These are phyloP conservation scores for Drosophila pectinifera DNA, from an alignment of 1,140 invertebrate genomes.

Conservation along the genomic window DNA sequence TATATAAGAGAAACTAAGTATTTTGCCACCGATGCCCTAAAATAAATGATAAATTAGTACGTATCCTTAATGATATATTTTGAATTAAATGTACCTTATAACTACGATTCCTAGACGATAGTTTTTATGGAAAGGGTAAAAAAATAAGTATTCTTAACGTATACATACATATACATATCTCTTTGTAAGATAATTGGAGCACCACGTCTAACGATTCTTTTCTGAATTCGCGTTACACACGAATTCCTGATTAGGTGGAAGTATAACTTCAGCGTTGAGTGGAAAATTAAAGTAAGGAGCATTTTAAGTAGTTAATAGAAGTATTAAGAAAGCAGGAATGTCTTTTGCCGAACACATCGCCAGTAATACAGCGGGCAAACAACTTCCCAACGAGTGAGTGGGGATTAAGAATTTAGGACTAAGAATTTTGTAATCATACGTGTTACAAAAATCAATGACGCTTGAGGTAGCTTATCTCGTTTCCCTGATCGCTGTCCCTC, in stretches of 20 bases:
- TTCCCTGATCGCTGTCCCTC: not conserved
- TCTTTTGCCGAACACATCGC: constrained; percentile 18
- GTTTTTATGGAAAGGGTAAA: constrained; percentile 19
- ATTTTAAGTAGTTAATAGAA: not conserved
- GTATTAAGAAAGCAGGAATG: constrained; percentile 34
- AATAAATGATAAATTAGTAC: not conserved
- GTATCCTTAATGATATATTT: not conserved
- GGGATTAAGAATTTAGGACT: constrained; percentile 1
- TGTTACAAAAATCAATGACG: constrained; percentile 6
- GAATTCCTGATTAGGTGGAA: constrained; percentile 18
- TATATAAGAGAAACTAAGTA: not conserved
- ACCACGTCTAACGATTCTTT: constrained; percentile 3
- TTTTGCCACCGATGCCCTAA: not conserved
- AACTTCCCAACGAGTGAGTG: not conserved
- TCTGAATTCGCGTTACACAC: constrained; percentile 18
- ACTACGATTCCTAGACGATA: constrained; percentile 12
- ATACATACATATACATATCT: constrained; percentile 9
- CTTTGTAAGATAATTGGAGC: constrained; percentile 32
- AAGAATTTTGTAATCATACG: constrained; percentile 30
- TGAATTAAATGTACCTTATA: not conserved
- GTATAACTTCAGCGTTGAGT: not conserved
- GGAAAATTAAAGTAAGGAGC: constrained; percentile 3
- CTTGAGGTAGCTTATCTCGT: constrained; percentile 6
- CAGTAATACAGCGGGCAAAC: constrained; percentile 7
- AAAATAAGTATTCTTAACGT: constrained; percentile 33